Evolutionary conservation across 2,113 vertebrate genomes (phyloP).

Genomic region (Octodon degus): DNA sequence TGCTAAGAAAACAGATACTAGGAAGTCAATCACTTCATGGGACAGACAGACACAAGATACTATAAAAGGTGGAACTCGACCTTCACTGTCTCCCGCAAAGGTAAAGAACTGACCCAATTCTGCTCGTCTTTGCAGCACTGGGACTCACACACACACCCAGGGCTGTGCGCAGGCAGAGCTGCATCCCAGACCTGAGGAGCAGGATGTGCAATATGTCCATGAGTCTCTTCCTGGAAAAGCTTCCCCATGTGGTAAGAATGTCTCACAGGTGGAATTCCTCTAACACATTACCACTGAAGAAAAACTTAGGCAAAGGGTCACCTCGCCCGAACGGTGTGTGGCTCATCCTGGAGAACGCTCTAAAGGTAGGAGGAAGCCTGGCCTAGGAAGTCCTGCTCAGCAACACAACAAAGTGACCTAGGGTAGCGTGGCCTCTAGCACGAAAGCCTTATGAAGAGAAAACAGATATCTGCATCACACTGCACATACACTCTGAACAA

Average conservation of each 20-base stretch:
- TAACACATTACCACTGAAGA: neutral
- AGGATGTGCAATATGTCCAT: neutral
- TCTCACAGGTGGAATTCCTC: neutral
- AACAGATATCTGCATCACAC: neutral
- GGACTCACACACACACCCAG: too few relatives aligned
- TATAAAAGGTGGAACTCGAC: neutral
- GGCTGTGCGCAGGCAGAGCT: neutral
- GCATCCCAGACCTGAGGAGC: neutral
- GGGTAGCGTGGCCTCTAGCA: neutral
- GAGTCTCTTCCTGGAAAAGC: neutral
- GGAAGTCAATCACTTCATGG: neutral
- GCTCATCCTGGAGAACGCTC: neutral
- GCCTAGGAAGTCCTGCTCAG: neutral
- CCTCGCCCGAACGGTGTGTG: neutral
- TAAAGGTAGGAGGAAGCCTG: neutral
- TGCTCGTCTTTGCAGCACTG: neutral
- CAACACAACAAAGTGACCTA: neutral
- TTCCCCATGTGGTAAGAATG: neutral
- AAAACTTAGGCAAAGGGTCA: neutral
- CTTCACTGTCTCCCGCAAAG: neutral
- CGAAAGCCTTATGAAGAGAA: slow-evolving; percentile 3
- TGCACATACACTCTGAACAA: neutral
- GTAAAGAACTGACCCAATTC: neutral
- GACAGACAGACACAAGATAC: neutral
- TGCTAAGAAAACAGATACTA: neutral